Evolutionary conservation across 2,888 invertebrate genomes (phyloP).

Genomic region (Podotricha telesiphe): DNA sequence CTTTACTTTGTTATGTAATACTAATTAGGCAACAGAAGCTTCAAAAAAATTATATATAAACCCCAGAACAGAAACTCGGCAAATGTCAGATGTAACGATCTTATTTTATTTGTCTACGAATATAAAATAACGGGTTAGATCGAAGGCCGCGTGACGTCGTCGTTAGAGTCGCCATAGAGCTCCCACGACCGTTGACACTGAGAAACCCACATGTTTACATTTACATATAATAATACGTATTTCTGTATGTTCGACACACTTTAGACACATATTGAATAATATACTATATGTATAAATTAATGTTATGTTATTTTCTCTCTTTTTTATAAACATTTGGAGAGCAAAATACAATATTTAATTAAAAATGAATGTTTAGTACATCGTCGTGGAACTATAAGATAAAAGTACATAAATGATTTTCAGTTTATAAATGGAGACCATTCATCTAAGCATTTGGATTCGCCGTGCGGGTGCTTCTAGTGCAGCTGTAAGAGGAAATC

Average conservation of each 20-base stretch:
- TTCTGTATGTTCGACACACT: not conserved
- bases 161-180: not conserved
- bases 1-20: not conserved
- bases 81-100: not conserved
- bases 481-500: too few relatives aligned
- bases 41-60: not conserved
- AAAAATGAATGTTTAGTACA: too few relatives aligned
- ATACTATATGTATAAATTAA: not conserved
- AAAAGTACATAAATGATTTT: too few relatives aligned
- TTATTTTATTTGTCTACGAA: constrained; percentile 4
- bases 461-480: too few relatives aligned
- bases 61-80: not conserved
- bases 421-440: too few relatives aligned
- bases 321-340: too few relatives aligned
- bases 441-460: too few relatives aligned
- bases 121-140: constrained; percentile 9
- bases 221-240: constrained; percentile 1
- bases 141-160: constrained; percentile 14
- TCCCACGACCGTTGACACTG: not conserved
- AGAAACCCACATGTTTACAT: not conserved
- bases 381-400: too few relatives aligned
- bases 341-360: too few relatives aligned
- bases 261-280: not conserved
- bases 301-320: not conserved
- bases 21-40: not conserved